A percentile compares a stretch with the other conserved stretches of the same genome.
Conservation (phyloP, 92 coral and sea anemone species). For the Desmophyllum pertusum region DNA sequence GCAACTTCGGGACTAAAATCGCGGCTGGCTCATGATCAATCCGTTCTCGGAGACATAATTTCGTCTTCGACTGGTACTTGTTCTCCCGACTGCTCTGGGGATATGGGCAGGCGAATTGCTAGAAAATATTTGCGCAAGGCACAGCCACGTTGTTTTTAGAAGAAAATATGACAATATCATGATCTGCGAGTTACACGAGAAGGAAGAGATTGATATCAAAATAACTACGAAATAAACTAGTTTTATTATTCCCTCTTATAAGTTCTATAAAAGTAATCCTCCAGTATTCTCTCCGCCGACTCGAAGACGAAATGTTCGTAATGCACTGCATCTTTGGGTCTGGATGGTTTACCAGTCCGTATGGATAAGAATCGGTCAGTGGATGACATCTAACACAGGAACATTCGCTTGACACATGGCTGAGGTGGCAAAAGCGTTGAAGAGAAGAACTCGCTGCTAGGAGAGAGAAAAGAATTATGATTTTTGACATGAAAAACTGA, state of each 20-base stretch:
- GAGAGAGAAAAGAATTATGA: not conserved
- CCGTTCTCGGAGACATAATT: no score
- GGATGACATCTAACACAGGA: conserved; percentile 83
- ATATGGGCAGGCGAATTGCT: no score
- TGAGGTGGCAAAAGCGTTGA: conserved; percentile 78
- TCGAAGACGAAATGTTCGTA: conserved; percentile 87
- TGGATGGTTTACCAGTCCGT: conserved; percentile 81
- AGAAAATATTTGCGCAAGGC: no score
- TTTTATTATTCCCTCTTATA: conserved; percentile 12
- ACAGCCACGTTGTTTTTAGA: no score
- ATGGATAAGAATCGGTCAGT: conserved; percentile 85
- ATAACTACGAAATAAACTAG: not conserved
- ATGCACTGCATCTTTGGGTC: conserved; percentile 87
- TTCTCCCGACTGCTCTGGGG: no score
- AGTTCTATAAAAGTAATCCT: conserved; percentile 58
- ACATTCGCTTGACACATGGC: conserved; percentile 85
- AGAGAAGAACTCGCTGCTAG: conserved; percentile 83
- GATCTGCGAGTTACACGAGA: no score
- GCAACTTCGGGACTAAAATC: no score
- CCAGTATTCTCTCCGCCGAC: conserved; percentile 85
- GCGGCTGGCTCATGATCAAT: no score
- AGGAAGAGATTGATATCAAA: not conserved
- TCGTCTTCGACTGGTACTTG: no score
- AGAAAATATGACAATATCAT: no score
- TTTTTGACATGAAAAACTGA: not conserved